Evolutionary conservation across 2,888 invertebrate genomes (phyloP), one percentile per base, ranked within the genome.

Genomic region (Sinelater perroti): DNA sequence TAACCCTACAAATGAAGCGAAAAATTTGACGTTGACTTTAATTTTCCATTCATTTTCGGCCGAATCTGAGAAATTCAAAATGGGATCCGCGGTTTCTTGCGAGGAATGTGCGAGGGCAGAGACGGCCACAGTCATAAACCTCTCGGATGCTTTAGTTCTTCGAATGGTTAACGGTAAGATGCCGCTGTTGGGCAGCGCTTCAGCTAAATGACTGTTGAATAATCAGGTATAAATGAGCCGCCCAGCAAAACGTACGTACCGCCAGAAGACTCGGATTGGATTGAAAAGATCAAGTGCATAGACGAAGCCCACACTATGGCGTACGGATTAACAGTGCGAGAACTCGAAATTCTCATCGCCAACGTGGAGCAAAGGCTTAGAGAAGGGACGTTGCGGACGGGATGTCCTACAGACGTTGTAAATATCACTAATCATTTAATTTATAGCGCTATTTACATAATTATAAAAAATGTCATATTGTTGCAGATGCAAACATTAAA

Each of bases 301-400:
- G 84, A 84, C 60, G 82, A 83, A 11, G 76, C 67, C 14, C 83
- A 84, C 66, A 80, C 82, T 0, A 78, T 80, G 61, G 73, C 75
- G 62, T 78, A 74, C 50, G 82, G 82, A 75, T 79, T 76, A n/a
- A 69, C 68, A 1, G 5, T 63, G 2, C 24, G 8, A 21, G 42
- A 17, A 1, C 8, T 56, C 2, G 36, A 51, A 3, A 2, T 7
- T 7, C 26, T 10, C 7, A 47, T 57, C 5, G 1, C 2, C 8
- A 24, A 1, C n/a, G 2, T 49, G 6, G 55, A 56, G 18, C 7
- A 10, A 7, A 7, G n/a, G 13, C 2, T 49, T 1, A 31, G n/a
- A 28, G 16, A 7, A 17, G 26, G 28, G 1, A 38, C 28, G 0
- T 6, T 8, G 6, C 14, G 1, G 5, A 30, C 28, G 7, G 2